Evolutionary conservation across 2,113 vertebrate species (phyloP), one percentile per base, ranked within the genome.

Genomic region (Xiphophorus hellerii): DNA sequence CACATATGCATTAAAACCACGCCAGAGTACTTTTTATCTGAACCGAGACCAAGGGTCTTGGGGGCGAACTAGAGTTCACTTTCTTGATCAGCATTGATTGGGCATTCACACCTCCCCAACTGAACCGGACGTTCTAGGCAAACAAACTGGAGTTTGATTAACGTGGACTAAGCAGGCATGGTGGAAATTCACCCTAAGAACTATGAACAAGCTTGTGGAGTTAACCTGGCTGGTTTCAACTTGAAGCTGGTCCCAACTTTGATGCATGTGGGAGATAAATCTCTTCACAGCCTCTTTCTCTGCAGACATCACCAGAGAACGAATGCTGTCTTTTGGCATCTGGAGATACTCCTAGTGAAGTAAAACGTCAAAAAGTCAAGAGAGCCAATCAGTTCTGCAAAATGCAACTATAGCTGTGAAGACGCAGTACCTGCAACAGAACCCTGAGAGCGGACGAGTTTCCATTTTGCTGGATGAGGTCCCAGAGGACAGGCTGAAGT

Each of bases 281-380:
- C 88, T 84, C 86, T 96, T 95, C 0, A 96, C 93, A 3, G 95
- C 95, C 37, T 97, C 94, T 48, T 90, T 96, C 80, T 96, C 95
- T n/a, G 94, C 94, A 0, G 95, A 95, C 85, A 96, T 93, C 80
- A 96, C 93, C 1, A 97, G 84, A 61, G 93, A 94, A 62, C 95
- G 95, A 71, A 97, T 95, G 71, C 91, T 94, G 84, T 96, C 94
- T 37, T 89, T 90, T 0, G 96, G 96, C 96, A 97, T 96, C 74
- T 90, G 95, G 68, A 96, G 91, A 69, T 96, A 96, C 33, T 96
- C 95, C 96, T 96, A 85, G 61, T 35, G 28, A 73, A 63, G 76
- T 27, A 67, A 69, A 31, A 17, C 42, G 33, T 35, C 33, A 35
- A 39, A 69, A 58, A 65, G n/a, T 62, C 62, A 17, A 69, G 31